phyloP scores from a whole-genome alignment of 2,113 vertebrate genomes.

The Phrynosoma blainvillii region DNA sequence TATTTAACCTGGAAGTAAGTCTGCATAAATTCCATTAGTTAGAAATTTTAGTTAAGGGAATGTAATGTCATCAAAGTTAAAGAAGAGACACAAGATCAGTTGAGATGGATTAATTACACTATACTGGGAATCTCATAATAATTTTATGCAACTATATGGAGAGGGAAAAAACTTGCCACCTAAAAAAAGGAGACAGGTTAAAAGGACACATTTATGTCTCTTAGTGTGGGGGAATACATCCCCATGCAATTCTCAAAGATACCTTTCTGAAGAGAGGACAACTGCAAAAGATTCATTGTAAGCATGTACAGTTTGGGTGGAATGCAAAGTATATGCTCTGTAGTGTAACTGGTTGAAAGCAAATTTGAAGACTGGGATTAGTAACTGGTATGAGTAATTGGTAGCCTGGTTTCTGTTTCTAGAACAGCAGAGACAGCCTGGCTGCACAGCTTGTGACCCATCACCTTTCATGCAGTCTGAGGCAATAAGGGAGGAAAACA shows the following conservation, averaged over 20 bases:
- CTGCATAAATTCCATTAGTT: neutral
- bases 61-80: neutral
- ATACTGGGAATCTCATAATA: neutral
- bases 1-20: neutral
- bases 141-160: neutral
- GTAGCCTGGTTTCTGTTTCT: slow-evolving; percentile 63
- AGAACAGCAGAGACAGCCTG: slow-evolving; percentile 61
- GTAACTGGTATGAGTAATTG: slow-evolving; percentile 56
- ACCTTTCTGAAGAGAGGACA: slow-evolving; percentile 46
- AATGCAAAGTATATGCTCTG: slow-evolving; percentile 47
- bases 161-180: too few relatives aligned
- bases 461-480: slow-evolving; percentile 63
- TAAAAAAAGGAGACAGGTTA: too few relatives aligned
- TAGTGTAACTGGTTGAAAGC: slow-evolving; percentile 56
- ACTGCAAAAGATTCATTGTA: slow-evolving; percentile 52
- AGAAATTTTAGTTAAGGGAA: neutral
- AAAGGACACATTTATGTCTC: too few relatives aligned
- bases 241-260: slow-evolving; percentile 51
- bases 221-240: neutral
- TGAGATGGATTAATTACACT: neutral
- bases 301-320: slow-evolving; percentile 46
- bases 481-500: slow-evolving; percentile 55
- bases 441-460: slow-evolving; percentile 63
- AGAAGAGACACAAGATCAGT: neutral
- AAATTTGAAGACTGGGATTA: slow-evolving; percentile 28